Evolutionary conservation across 2,797 vertebrate genomes (phyloP).

Genomic region (Miichthys miiuy): DNA sequence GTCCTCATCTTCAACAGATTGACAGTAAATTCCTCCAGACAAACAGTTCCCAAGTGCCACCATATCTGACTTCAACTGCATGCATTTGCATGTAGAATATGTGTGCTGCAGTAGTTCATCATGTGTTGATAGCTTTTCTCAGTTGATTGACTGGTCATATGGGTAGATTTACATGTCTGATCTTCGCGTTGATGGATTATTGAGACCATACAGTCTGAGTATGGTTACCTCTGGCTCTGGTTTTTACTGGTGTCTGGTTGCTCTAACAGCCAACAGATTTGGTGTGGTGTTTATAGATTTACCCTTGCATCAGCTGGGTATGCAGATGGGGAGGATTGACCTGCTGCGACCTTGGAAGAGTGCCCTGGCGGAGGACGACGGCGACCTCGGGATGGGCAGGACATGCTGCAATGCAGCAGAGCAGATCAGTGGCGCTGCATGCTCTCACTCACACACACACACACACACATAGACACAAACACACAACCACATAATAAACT

Average conservation of each 20-base stretch:
- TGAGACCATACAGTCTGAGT: slow-evolving; percentile 22
- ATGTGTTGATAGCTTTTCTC: slow-evolving; percentile 34
- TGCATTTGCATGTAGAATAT: slow-evolving; percentile 50
- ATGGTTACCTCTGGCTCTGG: slow-evolving; percentile 8
- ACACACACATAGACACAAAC: slow-evolving; percentile 18
- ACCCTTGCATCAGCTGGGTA: slow-evolving; percentile 59
- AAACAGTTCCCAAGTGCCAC: slow-evolving; percentile 16
- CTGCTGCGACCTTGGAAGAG: slow-evolving; percentile 79
- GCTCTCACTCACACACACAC: slow-evolving; percentile 54
- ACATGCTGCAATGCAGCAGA: slow-evolving; percentile 88
- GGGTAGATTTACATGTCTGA: slow-evolving; percentile 54
- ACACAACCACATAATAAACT: slow-evolving; percentile 8
- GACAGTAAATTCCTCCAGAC: slow-evolving; percentile 38
- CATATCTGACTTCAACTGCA: slow-evolving; percentile 22
- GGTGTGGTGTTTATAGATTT: slow-evolving; percentile 72
- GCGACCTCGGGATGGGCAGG: slow-evolving; percentile 77
- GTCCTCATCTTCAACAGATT: slow-evolving; percentile 38
- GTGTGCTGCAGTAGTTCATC: slow-evolving; percentile 36
- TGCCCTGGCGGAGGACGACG: slow-evolving; percentile 72
- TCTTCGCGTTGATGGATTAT: slow-evolving; percentile 38
- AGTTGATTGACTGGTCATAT: slow-evolving; percentile 44
- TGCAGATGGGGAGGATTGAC: slow-evolving; percentile 83
- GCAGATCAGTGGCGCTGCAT: slow-evolving; percentile 74
- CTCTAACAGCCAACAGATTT: slow-evolving; percentile 63
- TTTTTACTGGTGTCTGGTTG: slow-evolving; percentile 44